Evolutionary conservation across 2,797 vertebrate species (phyloP), one percentile per base, ranked within the genome.

Genomic region (Rhinophrynus dorsalis): DNA sequence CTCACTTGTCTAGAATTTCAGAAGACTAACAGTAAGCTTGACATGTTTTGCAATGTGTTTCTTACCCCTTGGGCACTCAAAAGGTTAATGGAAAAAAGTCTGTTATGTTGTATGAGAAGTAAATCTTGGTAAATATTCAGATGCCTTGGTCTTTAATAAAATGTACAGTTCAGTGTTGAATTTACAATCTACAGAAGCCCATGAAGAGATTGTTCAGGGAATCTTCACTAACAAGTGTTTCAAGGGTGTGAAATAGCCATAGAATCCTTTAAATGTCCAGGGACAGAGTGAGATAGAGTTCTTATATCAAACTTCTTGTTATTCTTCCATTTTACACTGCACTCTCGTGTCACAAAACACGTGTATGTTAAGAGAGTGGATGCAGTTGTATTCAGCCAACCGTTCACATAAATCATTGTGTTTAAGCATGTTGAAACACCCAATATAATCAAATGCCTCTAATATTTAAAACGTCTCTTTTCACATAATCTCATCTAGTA

Each of bases 171-270:
- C 15, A 30, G 18, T 32, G 35, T 9, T 27, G 12, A 38, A 44
- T 17, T 37, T 24, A 59, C 40, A 57, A 68, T 54, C 4, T 33
- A 17, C 26, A n/a, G n/a, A 15, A 20, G 15, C 38, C 23, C 33
- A 66, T 42, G 13, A 13, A 51, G 11, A 30, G 24, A 37, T 30
- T 51, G 27, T 59, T 65, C 33, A 72, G 13, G 21, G 40, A 51
- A 27, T 59, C n/a, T 65, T 23, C 6, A 20, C 23, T 59, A 50
- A 26, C 15, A 52, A 56, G 8, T 56, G 59, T 45, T 73, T 58
- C 40, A 51, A 66, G 32, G 15, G 69, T 73, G 69, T 73, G 69
- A 73, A 73, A 42, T 58, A 26, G 12, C 61, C 52, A 38, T 35
- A 21, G 27, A 18, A 42, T 44, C 32, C 54, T 54, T 59, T 57